Evolutionary conservation across 2,888 invertebrate genomes (phyloP), one percentile per base, ranked within the genome.

Genomic region (Suillia variegata): DNA sequence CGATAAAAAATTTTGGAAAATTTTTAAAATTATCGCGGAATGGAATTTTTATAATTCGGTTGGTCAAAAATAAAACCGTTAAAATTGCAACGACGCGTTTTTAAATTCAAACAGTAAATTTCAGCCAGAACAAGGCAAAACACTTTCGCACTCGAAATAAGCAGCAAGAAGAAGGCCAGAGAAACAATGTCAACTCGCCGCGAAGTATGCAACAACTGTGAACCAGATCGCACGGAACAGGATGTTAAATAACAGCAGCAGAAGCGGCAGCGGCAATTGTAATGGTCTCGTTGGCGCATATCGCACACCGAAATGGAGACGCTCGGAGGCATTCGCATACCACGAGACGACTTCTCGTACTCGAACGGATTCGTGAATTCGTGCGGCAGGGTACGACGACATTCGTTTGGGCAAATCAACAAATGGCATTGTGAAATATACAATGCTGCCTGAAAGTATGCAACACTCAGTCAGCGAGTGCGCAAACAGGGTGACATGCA

Each of bases 151-250:
- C 45, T 18, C 26, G 38, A 13, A n/a, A 6, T n/a, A n/a, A 38
- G n/a, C 12, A n/a, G 8, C 38, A 8, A 38, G 15, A 8, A 26
- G 45, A 45, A 45, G 6, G 3, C 26, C 26, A 26, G 10, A 10
- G 8, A 45, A 45, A 45, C 45, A 45, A 45, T 45, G 45, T 62
- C 67, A 70, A 69, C 72, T 67, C 70, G 70, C 73, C 76, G 71
- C 71, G 68, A 74, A 70, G 71, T 75, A 70, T 75, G 73, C 74
- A 78, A 74, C 76, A 78, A 77, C 77, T 78, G 72, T 75, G 67
- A 68, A 69, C 70, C 70, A 72, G 79, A 78, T 78, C 77, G 70
- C 67, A 72, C 67, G 66, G 65, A 68, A 63, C 67, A 67, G 70
- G 70, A 66, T 73, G 71, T 77, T 79, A 69, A 69, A 69, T 69